These are phyloP conservation scores for Dyspetes luteomarginatus DNA, from an alignment of 2,888 invertebrate species.

Conservation along the genomic window DNA sequence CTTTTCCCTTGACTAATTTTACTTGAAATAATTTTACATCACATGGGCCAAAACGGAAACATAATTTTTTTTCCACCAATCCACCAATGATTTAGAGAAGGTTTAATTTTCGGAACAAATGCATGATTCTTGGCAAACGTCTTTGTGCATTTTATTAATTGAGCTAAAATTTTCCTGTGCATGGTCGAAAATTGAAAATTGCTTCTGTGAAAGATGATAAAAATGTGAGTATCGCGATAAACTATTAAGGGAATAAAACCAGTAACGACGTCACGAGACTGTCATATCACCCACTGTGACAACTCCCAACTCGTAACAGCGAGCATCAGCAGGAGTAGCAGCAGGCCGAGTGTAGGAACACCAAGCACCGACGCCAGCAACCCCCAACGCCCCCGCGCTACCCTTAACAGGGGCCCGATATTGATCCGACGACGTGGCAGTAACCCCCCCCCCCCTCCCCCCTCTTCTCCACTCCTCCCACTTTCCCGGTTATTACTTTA, in stretches of 20 bases:
- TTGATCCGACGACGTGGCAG: constrained; percentile 79
- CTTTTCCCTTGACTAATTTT: no score
- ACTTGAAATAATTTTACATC: no score
- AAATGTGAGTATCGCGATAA: constrained; percentile 55
- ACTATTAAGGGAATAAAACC: constrained; percentile 32
- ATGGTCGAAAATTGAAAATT: not conserved
- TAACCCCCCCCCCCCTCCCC: constrained; percentile 52
- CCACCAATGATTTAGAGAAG: no score
- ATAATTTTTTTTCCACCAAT: no score
- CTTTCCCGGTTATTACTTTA: constrained; percentile 72
- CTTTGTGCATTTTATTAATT: no score
- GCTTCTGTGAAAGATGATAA: constrained; percentile 20
- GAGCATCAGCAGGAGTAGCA: constrained; percentile 52
- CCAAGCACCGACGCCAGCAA: constrained; percentile 52
- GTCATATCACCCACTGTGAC: constrained; percentile 15
- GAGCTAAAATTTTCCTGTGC: no score
- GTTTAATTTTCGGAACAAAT: no score
- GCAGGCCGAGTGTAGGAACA: constrained; percentile 62
- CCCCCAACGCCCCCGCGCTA: constrained; percentile 62
- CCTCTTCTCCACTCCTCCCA: constrained; percentile 30
- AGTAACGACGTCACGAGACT: constrained; percentile 30
- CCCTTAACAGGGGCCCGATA: constrained; percentile 73
- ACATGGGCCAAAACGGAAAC: no score
- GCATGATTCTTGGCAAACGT: no score
- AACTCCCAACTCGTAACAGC: constrained; percentile 36